phyloP scores from a whole-genome alignment of 64 coral and sea anemone genomes.

The Porites australiensis region DNA sequence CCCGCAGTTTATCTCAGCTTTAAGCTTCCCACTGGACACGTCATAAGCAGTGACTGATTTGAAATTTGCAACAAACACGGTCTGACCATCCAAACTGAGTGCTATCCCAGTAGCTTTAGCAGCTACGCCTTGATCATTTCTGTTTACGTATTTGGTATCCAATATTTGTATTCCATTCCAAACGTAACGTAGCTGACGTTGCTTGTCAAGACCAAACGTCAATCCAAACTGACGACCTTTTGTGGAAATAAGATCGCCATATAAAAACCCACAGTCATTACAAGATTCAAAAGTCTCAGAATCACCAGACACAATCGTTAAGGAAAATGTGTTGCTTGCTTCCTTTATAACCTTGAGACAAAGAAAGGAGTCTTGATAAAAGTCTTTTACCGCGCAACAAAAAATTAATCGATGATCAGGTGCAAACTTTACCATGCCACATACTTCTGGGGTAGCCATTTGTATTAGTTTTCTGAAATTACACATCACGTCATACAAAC shows the following conservation, averaged over 20 bases:
- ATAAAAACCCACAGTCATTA: background rate
- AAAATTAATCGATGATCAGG: background rate
- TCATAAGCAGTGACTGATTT: background rate
- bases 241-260: background rate
- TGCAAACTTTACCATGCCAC: conserved; percentile 11
- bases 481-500: background rate
- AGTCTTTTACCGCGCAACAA: background rate
- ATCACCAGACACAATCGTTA: background rate
- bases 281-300: background rate
- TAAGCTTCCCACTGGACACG: background rate
- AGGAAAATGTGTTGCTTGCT: background rate
- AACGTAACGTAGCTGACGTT: background rate
- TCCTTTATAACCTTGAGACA: background rate
- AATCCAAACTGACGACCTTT: background rate
- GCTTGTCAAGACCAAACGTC: background rate
- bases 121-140: background rate
- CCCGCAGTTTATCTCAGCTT: no score
- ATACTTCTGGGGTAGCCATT: background rate
- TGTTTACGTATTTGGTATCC: background rate
- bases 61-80: background rate
- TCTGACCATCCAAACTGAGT: background rate
- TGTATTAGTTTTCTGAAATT: background rate
- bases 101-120: background rate
- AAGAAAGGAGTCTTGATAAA: background rate
- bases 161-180: background rate